Evolutionary conservation across 2,113 vertebrate species (phyloP).

Genomic region (Calyptomena viridis): DNA sequence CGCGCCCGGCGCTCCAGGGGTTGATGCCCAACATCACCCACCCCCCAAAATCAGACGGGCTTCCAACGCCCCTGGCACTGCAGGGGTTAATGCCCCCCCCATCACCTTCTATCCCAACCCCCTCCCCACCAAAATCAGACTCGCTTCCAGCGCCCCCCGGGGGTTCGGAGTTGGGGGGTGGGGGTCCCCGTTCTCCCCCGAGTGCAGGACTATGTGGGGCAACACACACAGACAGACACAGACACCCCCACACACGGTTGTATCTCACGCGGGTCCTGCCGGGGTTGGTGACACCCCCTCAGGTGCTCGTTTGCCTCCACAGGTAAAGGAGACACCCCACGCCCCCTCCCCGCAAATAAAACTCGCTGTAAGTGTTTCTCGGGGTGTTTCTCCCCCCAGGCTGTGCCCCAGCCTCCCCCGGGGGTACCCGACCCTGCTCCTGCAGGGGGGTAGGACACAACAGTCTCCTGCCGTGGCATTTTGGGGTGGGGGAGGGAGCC

Average conservation of each 20-base stretch:
- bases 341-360: not conserved
- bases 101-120: not conserved
- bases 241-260: not conserved
- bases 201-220: not conserved
- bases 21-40: fast-evolving
- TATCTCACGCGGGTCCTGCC: not conserved
- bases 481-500: not conserved
- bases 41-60: not conserved
- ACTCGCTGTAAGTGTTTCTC: fast-evolving
- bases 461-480: not conserved
- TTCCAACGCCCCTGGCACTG: too few species aligned
- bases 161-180: not conserved
- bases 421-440: not conserved
- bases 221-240: not conserved
- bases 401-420: not conserved
- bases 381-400: not conserved
- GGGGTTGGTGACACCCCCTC: not conserved
- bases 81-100: not conserved
- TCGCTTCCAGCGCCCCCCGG: not conserved
- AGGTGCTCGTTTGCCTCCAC: fast-evolving
- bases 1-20: not conserved
- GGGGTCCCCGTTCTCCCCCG: fast-evolving
- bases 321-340: not conserved
- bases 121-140: too few species aligned
- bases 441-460: fast-evolving